Conservation (phyloP, 2,797 vertebrate genomes). For the Podarcis lilfordi region DNA sequence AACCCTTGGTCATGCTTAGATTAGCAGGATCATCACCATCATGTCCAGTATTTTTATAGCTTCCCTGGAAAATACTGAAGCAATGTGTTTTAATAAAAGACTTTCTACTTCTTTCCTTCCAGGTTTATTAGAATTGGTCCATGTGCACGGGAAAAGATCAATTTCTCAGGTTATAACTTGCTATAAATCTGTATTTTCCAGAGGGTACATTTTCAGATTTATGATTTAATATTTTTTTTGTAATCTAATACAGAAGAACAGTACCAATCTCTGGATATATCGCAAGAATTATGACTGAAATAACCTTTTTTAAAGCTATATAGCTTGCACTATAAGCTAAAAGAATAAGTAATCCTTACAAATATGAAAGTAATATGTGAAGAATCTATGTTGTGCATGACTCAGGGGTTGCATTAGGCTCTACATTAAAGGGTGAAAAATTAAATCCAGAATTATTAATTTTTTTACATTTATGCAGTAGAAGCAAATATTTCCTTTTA, state of each 20-base stretch:
- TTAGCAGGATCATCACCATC: neutral
- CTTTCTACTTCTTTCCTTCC: neutral
- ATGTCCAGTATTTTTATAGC: neutral
- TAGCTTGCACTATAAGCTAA: neutral
- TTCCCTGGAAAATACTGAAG: neutral
- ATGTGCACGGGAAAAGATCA: neutral
- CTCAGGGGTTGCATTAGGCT: neutral
- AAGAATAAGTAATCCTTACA: neutral
- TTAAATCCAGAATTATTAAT: neutral
- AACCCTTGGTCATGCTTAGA: neutral
- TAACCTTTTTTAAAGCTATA: constrained; percentile 19
- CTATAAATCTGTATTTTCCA: neutral
- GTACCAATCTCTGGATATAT: neutral
- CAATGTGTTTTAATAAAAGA: neutral
- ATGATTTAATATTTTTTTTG: constrained; percentile 2
- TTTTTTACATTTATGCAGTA: neutral
- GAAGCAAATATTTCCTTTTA: neutral
- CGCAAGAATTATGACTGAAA: neutral
- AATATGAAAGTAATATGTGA: neutral
- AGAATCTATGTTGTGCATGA: neutral
- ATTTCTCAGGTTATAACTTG: neutral
- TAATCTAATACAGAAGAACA: neutral
- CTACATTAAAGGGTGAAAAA: constrained; percentile 4
- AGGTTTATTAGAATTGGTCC: constrained; percentile 25
- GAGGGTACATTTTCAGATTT: neutral